These are phyloP conservation scores for Liolophura sinensis DNA, from an alignment of 1,140 invertebrate genomes.

Conservation along the genomic window DNA sequence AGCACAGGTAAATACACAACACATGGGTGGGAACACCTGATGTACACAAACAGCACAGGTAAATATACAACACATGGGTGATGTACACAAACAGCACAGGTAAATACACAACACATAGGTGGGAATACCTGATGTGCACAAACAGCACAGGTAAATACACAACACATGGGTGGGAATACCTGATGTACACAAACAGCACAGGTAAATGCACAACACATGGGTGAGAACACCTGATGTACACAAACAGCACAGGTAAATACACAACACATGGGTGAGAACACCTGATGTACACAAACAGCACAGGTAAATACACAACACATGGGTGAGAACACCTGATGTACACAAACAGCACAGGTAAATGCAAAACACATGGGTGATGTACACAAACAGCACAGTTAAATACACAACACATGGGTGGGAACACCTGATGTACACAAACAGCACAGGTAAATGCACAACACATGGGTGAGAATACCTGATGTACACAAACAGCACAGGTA, in stretches of 20 bases:
- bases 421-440: constrained; percentile 50
- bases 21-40: constrained; percentile 61
- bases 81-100: constrained; percentile 14
- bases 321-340: constrained; percentile 58
- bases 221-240: constrained; percentile 58
- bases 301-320: too few species aligned
- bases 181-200: constrained; percentile 41
- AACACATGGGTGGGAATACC: constrained; percentile 61
- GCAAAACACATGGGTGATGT: constrained; percentile 59
- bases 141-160: too few species aligned
- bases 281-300: constrained; percentile 48
- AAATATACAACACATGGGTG: constrained; percentile 62
- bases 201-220: constrained; percentile 59
- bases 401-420: constrained; percentile 60
- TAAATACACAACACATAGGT: constrained; percentile 62
- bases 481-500: constrained; percentile 9
- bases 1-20: too few species aligned
- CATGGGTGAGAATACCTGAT: constrained; percentile 60
- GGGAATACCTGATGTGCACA: constrained; percentile 51
- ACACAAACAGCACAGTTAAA: too few species aligned
- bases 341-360: constrained; percentile 50
- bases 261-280: constrained; percentile 60
- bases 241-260: too few species aligned
- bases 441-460: constrained; percentile 60
- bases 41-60: constrained; percentile 15